phyloP scores from a whole-genome alignment of 2,888 invertebrate species.

The Leptodirus hochenwartii region DNA sequence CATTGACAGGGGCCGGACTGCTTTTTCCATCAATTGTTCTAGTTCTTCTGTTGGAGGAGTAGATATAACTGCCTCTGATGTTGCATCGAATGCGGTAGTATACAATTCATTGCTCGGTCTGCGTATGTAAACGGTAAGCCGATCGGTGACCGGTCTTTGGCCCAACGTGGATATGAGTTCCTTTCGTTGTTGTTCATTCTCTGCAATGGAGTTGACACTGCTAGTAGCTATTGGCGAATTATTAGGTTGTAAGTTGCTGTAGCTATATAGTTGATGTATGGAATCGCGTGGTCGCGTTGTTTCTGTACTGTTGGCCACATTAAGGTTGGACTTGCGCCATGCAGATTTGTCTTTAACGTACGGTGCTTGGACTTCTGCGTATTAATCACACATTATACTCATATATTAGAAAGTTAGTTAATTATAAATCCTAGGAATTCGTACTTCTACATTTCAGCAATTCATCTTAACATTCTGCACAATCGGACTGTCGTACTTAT shows the following conservation, averaged over 20 bases:
- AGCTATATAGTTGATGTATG: slow-evolving; percentile 23
- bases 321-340: slow-evolving; percentile 53
- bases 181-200: slow-evolving; percentile 29
- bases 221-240: neutral
- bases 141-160: slow-evolving; percentile 31
- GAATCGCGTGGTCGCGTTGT: slow-evolving; percentile 44
- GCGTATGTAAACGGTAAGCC: slow-evolving; percentile 38
- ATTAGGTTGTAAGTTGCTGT: slow-evolving; percentile 28
- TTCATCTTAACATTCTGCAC: no score
- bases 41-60: slow-evolving; percentile 7
- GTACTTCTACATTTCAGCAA: no score
- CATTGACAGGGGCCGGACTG: slow-evolving; percentile 6
- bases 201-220: slow-evolving; percentile 25
- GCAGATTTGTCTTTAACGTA: slow-evolving; percentile 57
- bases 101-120: no score
- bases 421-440: no score
- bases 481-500: no score
- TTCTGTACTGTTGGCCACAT: slow-evolving; percentile 41
- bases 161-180: slow-evolving; percentile 36
- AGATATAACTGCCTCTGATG: neutral
- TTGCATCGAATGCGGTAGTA: no score
- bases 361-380: slow-evolving; percentile 21
- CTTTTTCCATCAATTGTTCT: slow-evolving; percentile 4
- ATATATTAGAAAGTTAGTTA: no score
- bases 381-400: no score